phyloP scores from a whole-genome alignment of 2,113 vertebrate genomes.

The Acinonyx jubatus region DNA sequence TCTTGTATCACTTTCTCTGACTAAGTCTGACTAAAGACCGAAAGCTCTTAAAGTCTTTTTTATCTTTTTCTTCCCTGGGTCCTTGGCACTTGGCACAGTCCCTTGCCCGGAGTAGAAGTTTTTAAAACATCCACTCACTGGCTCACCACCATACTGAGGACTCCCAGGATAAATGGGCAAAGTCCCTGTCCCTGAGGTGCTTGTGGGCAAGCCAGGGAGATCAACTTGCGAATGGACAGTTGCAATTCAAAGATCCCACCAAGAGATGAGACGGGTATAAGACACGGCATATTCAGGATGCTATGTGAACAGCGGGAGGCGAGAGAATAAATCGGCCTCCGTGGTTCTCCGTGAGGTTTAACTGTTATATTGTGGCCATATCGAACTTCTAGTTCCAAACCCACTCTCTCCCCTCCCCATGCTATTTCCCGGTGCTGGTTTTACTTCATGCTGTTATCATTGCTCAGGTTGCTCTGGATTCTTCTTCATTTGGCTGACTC shows the following conservation, averaged over 20 bases:
- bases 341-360: not conserved
- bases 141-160: not conserved
- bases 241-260: not conserved
- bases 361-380: not conserved
- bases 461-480: not conserved
- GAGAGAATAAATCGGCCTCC: not conserved
- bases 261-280: not conserved
- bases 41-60: conserved; percentile 4
- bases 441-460: not conserved
- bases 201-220: not conserved
- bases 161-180: not conserved
- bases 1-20: not conserved
- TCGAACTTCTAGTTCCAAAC: not conserved
- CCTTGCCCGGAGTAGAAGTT: not conserved
- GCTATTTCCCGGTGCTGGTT: not conserved
- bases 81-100: not conserved
- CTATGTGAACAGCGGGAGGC: not conserved
- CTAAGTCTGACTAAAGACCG: not conserved
- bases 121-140: not conserved
- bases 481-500: conserved; percentile 12
- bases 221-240: not conserved
- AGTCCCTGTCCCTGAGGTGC: not conserved
- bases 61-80: not conserved
- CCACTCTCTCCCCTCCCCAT: fast-evolving
- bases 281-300: not conserved